These are phyloP conservation scores for Petrolisthes cinctipes DNA, from an alignment of 2,888 invertebrate species.

Conservation along the genomic window DNA sequence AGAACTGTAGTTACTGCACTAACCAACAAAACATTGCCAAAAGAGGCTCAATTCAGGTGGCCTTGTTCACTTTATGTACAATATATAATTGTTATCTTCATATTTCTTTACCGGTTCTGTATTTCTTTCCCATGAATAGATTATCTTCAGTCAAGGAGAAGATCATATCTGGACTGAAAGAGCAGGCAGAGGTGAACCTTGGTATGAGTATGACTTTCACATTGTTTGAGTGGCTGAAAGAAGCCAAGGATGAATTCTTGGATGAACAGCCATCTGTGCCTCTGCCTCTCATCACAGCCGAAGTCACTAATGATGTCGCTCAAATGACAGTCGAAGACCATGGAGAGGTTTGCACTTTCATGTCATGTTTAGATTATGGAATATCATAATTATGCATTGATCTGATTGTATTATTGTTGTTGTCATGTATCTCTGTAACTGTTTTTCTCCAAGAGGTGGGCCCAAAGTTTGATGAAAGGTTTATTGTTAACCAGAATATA, in stretches of 20 bases:
- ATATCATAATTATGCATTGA: too few species aligned
- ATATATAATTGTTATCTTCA: not conserved
- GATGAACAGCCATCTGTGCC: constrained; percentile 78
- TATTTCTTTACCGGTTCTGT: constrained; percentile 43
- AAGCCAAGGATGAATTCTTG: constrained; percentile 80
- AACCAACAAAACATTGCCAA: not conserved
- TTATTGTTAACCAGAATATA: too few species aligned
- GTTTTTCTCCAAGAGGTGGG: too few species aligned
- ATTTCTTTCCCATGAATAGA: constrained; percentile 71
- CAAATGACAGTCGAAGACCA: constrained; percentile 48
- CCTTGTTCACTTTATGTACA: not conserved
- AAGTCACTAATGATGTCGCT: constrained; percentile 67
- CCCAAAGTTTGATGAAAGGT: too few species aligned
- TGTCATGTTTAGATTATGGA: too few species aligned
- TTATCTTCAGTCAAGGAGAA: constrained; percentile 79
- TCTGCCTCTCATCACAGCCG: constrained; percentile 72
- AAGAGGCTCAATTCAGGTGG: not conserved
- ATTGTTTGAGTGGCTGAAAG: constrained; percentile 90
- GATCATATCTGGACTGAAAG: constrained; percentile 75
- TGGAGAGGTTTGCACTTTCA: constrained; percentile 55
- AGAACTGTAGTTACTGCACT: too few species aligned
- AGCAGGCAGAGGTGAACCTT: constrained; percentile 84
- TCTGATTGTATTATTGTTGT: too few species aligned
- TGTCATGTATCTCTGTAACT: too few species aligned
- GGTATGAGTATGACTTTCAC: constrained; percentile 96